Evolutionary conservation across 2,113 vertebrate genomes (phyloP).

Genomic region (Crocuta crocuta): DNA sequence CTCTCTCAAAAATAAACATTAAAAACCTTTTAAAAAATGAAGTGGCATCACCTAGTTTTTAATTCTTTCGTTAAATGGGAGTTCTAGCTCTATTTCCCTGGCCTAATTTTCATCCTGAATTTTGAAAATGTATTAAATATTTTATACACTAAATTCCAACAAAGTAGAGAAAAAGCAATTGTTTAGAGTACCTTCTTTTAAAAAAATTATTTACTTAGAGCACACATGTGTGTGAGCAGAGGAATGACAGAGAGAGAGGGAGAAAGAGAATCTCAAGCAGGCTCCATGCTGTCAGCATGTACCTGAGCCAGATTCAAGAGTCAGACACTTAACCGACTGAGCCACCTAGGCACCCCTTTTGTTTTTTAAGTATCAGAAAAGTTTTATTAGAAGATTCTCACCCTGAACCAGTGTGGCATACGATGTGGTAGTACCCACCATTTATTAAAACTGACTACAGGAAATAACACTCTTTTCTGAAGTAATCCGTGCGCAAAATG

Average conservation of each 20-base stretch:
- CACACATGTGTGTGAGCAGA: too few species aligned
- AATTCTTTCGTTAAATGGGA: conserved; percentile 22
- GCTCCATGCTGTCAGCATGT: too few species aligned
- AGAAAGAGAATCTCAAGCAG: too few species aligned
- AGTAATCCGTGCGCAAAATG: conserved; percentile 71
- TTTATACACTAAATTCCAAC: conserved; percentile 1
- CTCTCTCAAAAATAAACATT: too few species aligned
- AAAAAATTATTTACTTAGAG: too few species aligned
- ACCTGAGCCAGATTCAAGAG: too few species aligned
- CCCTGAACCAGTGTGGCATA: neutral
- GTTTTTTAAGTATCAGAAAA: conserved; percentile 43
- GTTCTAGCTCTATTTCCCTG: neutral
- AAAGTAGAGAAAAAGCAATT: neutral
- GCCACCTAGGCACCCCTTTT: too few species aligned
- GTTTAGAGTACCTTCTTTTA: neutral
- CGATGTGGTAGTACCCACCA: neutral
- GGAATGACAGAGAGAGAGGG: too few species aligned
- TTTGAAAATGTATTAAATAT: neutral
- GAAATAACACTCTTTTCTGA: neutral
- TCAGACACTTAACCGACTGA: too few species aligned
- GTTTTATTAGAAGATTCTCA: conserved; percentile 78
- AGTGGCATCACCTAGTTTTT: neutral
- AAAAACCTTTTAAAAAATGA: neutral
- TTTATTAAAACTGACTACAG: neutral
- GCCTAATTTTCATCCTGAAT: conserved; percentile 19